Base-by-base conservation (phyloP, 2,797 vertebrate species). In the Liparis tanakae region DNA sequence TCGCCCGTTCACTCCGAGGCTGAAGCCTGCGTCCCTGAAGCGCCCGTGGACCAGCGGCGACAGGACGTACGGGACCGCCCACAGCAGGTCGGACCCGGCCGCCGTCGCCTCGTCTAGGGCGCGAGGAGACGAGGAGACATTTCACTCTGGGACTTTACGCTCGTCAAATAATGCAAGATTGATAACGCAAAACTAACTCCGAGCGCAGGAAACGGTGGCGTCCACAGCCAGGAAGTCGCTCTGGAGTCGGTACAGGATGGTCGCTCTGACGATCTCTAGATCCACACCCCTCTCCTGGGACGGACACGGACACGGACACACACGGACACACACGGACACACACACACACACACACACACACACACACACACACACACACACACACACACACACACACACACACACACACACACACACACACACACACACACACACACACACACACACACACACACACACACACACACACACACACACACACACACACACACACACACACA, bases 181-280 rank as follows among this genome's bases (percentile, higher is more conserved):
- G 15, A 74, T 25, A 1, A 63, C 12, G 15, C 0, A 3, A 0
- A 25, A 79, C 72, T 74, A 10, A 89, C 87, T 83, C 43, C 86
- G 67, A 76, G 83, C 69, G 54, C 94, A 94, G 62, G 92, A 90
- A 30, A 92, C 75, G 0, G 94, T 90, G 0, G 90, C 78, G 70
- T 94, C 91, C 18, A 95, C 81, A 64, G 92, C 55, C 56, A 94
- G 80, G 25, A 91, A 63, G 74, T 78, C 60, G 74, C 86, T 92
- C 41, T 87, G 84, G 79, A 87, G 87, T 59, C 80, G 91, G 80
- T 92, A 90, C 76, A 94, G 57, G 34, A 88, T 50, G 4, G 81
- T 77, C 7, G 86, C 87, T 14, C 46, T 74, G 62, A 93, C 65
- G 0, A 84, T 53, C 66, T 93, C 90, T 67, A 93, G 37, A 65